Conservation (phyloP, 2,113 vertebrate species). For the Tauraco erythrolophus region DNA sequence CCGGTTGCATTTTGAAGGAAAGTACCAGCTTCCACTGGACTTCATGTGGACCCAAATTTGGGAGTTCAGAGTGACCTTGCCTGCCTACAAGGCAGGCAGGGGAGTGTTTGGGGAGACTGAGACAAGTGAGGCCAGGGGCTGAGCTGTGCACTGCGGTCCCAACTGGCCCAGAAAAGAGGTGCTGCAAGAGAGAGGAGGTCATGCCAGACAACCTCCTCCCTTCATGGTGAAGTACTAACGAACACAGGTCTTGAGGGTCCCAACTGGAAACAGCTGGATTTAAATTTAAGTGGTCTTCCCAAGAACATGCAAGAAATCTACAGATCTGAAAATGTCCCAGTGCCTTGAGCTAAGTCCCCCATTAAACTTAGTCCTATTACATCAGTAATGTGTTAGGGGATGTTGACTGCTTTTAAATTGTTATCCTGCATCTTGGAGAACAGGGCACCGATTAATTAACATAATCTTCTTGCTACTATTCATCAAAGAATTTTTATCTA, state of each 20-base stretch:
- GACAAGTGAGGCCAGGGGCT: not conserved
- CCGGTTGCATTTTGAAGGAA: not conserved
- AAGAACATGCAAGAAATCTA: not conserved
- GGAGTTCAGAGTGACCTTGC: not conserved
- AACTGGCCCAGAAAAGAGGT: not conserved
- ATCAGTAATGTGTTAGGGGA: not conserved
- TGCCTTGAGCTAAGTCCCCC: not conserved
- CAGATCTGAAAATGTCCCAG: not conserved
- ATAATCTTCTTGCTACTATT: not conserved
- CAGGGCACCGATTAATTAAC: not conserved
- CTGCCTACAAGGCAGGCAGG: not conserved
- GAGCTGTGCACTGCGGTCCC: not conserved
- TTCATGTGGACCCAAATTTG: not conserved
- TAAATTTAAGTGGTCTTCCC: not conserved
- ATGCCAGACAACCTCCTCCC: not conserved
- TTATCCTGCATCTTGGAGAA: not conserved
- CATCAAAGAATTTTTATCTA: slow-evolving; percentile 25
- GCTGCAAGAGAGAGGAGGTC: not conserved
- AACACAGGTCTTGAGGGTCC: not conserved
- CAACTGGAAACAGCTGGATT: not conserved
- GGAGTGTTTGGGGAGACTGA: not conserved
- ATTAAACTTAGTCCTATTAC: not conserved
- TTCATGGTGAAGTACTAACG: not conserved
- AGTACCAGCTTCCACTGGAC: not conserved
- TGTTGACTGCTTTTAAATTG: not conserved